Conservation (phyloP, 2,797 vertebrate genomes). For the Thaleichthys pacificus region DNA sequence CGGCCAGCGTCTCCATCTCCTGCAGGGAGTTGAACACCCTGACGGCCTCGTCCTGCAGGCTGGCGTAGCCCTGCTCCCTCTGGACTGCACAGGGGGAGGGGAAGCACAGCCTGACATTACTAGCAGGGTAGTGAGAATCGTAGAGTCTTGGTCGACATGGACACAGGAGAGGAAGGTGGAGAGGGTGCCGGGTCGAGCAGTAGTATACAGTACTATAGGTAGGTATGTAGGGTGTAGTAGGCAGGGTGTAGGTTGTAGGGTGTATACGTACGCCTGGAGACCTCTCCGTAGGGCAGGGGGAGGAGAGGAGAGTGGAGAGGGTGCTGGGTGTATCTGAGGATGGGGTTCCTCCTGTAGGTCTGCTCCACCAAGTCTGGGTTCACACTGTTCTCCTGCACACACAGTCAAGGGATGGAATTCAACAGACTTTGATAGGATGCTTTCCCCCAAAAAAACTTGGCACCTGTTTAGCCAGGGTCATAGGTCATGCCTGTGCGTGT, state of each 20-base stretch:
- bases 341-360: constrained; percentile 90
- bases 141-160: background rate
- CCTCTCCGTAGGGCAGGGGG: constrained; percentile 87
- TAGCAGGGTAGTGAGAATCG: too few species aligned
- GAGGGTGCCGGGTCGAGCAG: background rate
- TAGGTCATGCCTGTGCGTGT: background rate
- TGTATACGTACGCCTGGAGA: constrained; percentile 81
- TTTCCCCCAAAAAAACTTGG: background rate
- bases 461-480: background rate
- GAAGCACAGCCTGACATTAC: too few species aligned
- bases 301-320: constrained; percentile 90
- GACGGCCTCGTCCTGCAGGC: constrained; percentile 92
- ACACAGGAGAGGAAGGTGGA: background rate
- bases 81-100: constrained; percentile 73
- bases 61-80: constrained; percentile 88
- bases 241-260: background rate
- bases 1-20: constrained; percentile 89
- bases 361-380: constrained; percentile 89
- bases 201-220: background rate
- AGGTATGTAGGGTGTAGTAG: background rate
- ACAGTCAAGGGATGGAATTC: background rate
- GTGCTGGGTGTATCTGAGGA: constrained; percentile 92
- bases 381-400: constrained; percentile 84
- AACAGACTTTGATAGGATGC: background rate
- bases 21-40: constrained; percentile 93